Conservation (phyloP, 2,888 invertebrate species). For the Congeria kusceri region DNA sequence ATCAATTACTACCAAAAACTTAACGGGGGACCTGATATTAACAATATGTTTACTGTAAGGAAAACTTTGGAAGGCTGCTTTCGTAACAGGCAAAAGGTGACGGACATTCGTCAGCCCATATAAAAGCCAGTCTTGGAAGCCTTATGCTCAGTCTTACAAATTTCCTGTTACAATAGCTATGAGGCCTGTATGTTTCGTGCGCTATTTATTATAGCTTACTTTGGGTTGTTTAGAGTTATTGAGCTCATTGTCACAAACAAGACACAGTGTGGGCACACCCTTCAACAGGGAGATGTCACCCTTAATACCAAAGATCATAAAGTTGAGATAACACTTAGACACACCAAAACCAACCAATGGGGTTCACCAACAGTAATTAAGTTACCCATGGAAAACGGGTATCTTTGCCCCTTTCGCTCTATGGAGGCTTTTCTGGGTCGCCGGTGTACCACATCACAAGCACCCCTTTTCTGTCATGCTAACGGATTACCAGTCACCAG, state of each 20-base stretch:
- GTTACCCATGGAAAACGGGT: no score
- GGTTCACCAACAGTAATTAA: no score
- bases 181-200: constrained; percentile 18
- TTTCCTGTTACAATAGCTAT: background rate
- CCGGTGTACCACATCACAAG: no score
- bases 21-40: background rate
- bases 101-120: background rate
- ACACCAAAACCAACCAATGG: no score
- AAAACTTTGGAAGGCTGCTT: background rate
- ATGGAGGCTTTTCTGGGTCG: no score
- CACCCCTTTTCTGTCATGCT: no score
- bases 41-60: background rate
- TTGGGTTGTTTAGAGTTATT: constrained; percentile 24
- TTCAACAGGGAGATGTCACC: no score
- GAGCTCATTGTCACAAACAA: background rate
- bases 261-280: no score
- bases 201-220: constrained; percentile 12
- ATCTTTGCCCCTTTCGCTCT: no score
- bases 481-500: no score
- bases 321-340: no score
- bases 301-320: no score
- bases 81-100: background rate
- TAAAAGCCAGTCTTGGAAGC: background rate
- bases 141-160: background rate
- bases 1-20: constrained; percentile 5